Evolutionary conservation across 2,888 invertebrate species (phyloP).

Genomic region (Gortyna flavago): DNA sequence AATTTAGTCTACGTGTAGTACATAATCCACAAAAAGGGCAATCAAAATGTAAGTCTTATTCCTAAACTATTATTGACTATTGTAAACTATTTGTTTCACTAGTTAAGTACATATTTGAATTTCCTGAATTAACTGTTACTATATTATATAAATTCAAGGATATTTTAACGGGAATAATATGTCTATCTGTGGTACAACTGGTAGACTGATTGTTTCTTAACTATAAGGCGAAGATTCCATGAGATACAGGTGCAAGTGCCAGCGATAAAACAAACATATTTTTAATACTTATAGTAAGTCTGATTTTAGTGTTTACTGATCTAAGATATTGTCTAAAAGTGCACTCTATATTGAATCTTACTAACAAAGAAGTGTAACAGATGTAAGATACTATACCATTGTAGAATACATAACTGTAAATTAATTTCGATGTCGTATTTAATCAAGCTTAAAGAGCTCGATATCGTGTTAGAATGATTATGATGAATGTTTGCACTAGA

Average conservation of each 20-base stretch:
- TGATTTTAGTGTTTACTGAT: slow-evolving; percentile 68
- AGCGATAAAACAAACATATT: slow-evolving; percentile 47
- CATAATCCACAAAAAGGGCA: slow-evolving; percentile 58
- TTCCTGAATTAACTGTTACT: slow-evolving; percentile 69
- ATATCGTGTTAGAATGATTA: slow-evolving; percentile 59
- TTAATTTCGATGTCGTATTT: slow-evolving; percentile 36
- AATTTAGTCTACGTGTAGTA: slow-evolving; percentile 51
- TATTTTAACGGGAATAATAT: slow-evolving; percentile 66
- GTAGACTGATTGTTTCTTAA: slow-evolving; percentile 59
- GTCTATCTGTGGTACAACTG: slow-evolving; percentile 62
- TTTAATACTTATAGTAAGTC: slow-evolving; percentile 38
- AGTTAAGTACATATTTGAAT: slow-evolving; percentile 85
- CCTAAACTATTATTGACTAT: slow-evolving; percentile 80
- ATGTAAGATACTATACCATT: slow-evolving; percentile 40
- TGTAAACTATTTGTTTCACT: slow-evolving; percentile 80
- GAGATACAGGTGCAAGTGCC: slow-evolving; percentile 60
- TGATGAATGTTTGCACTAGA: slow-evolving; percentile 78
- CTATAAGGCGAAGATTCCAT: slow-evolving; percentile 63
- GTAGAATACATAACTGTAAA: slow-evolving; percentile 38
- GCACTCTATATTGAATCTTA: slow-evolving; percentile 68
- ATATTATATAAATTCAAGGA: slow-evolving; percentile 69
- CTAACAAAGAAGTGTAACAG: slow-evolving; percentile 60
- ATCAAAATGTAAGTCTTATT: slow-evolving; percentile 73
- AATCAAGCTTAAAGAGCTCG: slow-evolving; percentile 37
- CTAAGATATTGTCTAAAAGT: slow-evolving; percentile 74